Evolutionary conservation across 1,140 invertebrate species (phyloP).

Genomic region (Drosophila ananassae): DNA sequence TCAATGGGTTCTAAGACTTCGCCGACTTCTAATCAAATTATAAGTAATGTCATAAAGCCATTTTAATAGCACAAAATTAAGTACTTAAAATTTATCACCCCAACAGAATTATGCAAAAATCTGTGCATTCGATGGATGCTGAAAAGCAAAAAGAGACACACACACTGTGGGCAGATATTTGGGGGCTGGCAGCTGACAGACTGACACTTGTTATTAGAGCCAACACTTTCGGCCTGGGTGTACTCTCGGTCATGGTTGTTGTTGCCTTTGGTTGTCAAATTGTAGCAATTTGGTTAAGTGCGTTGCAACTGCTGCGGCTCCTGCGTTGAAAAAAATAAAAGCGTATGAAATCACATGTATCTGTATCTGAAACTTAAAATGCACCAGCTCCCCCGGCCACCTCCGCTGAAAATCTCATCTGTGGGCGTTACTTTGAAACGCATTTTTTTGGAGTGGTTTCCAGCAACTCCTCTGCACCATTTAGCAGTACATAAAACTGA

Average conservation of each 20-base stretch:
- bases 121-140: constrained; percentile 9
- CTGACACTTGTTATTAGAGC: constrained; percentile 80
- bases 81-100: constrained; percentile 67
- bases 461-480: constrained; percentile 75
- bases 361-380: constrained; percentile 10
- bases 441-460: constrained; percentile 62
- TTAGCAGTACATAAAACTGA: constrained; percentile 77
- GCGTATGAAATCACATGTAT: constrained; percentile 31
- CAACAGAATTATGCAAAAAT: constrained; percentile 13
- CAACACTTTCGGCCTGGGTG: constrained; percentile 60
- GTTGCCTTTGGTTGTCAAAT: constrained; percentile 54
- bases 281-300: constrained; percentile 68
- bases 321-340: constrained; percentile 1
- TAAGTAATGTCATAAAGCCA: constrained; percentile 57
- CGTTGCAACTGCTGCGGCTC: constrained; percentile 52
- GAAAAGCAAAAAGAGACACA: neutral
- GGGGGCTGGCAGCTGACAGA: constrained; percentile 61
- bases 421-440: constrained; percentile 62
- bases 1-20: constrained; percentile 15
- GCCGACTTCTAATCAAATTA: constrained; percentile 66
- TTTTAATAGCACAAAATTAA: constrained; percentile 61
- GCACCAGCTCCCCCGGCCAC: neutral
- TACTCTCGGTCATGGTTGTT: constrained; percentile 19
- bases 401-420: constrained; percentile 3
- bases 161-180: constrained; percentile 57